phyloP scores from a whole-genome alignment of 2,113 vertebrate genomes.

The Oreochromis aureus region DNA sequence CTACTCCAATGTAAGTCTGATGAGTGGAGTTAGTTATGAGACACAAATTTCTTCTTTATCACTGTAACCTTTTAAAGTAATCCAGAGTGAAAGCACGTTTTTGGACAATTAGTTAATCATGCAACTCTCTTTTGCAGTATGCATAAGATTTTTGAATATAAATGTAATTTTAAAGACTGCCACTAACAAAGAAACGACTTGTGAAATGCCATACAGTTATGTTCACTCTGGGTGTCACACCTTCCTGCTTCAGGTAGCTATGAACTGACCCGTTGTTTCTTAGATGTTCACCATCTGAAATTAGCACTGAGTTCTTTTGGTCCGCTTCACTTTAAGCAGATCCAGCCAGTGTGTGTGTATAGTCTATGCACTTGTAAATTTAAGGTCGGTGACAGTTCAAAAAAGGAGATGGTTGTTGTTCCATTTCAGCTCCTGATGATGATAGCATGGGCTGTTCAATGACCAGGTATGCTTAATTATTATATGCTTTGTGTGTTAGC shows the following conservation, averaged over 20 bases:
- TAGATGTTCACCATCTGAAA: neutral
- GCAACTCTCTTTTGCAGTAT: neutral
- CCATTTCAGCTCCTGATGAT: neutral
- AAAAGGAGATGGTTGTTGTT: neutral
- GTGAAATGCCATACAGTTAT: neutral
- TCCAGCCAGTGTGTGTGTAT: neutral
- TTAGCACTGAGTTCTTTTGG: neutral
- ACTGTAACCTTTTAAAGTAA: neutral
- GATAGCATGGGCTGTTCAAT: neutral
- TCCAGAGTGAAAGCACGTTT: neutral
- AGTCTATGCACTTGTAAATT: neutral
- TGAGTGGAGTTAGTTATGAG: slow-evolving; percentile 16
- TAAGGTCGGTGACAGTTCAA: neutral
- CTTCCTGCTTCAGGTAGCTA: neutral
- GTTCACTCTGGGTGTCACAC: neutral
- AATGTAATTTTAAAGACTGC: neutral
- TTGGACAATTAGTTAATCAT: neutral
- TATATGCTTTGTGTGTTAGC: neutral
- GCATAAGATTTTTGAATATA: neutral
- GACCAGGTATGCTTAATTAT: neutral
- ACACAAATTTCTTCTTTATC: neutral
- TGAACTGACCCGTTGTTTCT: neutral
- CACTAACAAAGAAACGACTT: neutral
- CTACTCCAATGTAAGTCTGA: slow-evolving; percentile 16
- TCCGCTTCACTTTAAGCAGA: neutral